These are phyloP conservation scores for Craterocephalus amniculus DNA, from an alignment of 2,797 vertebrate species.

Conservation along the genomic window DNA sequence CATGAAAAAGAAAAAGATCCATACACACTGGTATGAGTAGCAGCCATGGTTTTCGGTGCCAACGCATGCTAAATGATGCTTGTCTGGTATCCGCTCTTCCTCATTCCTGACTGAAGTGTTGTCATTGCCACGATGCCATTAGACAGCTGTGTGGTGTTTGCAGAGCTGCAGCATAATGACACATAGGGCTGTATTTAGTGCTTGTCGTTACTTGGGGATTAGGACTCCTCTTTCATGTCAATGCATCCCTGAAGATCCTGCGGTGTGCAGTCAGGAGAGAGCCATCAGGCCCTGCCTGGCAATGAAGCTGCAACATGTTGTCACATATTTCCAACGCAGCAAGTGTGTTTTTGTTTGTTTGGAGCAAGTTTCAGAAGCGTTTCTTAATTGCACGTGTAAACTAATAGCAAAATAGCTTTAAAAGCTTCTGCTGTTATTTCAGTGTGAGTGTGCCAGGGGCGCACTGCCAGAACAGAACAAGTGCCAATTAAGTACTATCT, in stretches of 20 bases:
- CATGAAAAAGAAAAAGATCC: conserved; percentile 47
- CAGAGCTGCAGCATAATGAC: conserved; percentile 53
- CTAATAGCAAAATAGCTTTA: conserved; percentile 65
- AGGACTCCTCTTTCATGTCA: conserved; percentile 65
- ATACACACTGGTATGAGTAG: conserved; percentile 13
- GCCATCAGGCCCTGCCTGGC: conserved; percentile 49
- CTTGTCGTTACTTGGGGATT: conserved; percentile 69
- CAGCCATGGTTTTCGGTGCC: conserved; percentile 35
- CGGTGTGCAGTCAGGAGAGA: conserved; percentile 58
- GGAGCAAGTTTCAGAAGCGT: conserved; percentile 64
- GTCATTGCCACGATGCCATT: conserved; percentile 46
- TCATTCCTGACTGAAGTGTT: conserved; percentile 27
- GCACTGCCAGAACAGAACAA: conserved; percentile 35
- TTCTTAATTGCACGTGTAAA: conserved; percentile 69
- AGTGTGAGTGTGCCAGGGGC: conserved; percentile 42
- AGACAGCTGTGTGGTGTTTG: conserved; percentile 64
- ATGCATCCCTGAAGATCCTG: conserved; percentile 58
- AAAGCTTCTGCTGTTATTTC: conserved; percentile 64
- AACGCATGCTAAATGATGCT: conserved; percentile 41
- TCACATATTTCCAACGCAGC: conserved; percentile 52
- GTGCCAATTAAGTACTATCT: conserved; percentile 23
- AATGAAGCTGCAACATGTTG: conserved; percentile 49
- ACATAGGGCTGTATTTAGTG: conserved; percentile 38
- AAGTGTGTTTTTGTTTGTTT: conserved; percentile 53
- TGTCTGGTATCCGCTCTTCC: conserved; percentile 27